These are phyloP conservation scores for Rhabdophis nuchalis DNA, from an alignment of 2,797 vertebrate genomes.

Conservation along the genomic window DNA sequence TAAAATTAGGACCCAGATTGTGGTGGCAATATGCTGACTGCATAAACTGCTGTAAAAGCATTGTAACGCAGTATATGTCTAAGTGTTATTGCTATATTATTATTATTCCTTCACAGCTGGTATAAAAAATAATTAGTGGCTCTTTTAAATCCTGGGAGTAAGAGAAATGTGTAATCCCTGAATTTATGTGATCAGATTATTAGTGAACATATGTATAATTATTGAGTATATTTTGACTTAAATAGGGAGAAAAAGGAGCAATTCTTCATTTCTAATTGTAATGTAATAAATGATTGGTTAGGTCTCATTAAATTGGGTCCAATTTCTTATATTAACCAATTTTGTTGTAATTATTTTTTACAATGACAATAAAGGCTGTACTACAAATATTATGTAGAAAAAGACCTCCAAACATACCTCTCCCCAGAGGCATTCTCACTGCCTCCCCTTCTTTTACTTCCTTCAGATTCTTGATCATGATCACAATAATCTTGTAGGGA, in stretches of 20 bases:
- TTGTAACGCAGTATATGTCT: no score
- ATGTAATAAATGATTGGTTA: background rate
- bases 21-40: no score
- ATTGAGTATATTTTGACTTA: background rate
- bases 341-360: no score
- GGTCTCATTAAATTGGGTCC: background rate
- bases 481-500: background rate
- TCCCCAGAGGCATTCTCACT: background rate
- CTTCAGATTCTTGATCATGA: background rate
- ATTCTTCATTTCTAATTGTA: background rate
- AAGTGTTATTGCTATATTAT: background rate
- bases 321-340: background rate
- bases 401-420: background rate
- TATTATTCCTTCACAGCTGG: background rate
- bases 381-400: background rate
- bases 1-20: no score
- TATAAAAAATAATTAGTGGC: background rate
- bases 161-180: background rate
- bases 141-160: background rate
- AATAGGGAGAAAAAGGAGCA: background rate
- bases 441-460: background rate
- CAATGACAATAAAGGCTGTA: no score
- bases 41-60: no score
- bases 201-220: background rate
- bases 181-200: background rate